phyloP scores from a whole-genome alignment of 2,113 vertebrate species.

The Meles meles region DNA sequence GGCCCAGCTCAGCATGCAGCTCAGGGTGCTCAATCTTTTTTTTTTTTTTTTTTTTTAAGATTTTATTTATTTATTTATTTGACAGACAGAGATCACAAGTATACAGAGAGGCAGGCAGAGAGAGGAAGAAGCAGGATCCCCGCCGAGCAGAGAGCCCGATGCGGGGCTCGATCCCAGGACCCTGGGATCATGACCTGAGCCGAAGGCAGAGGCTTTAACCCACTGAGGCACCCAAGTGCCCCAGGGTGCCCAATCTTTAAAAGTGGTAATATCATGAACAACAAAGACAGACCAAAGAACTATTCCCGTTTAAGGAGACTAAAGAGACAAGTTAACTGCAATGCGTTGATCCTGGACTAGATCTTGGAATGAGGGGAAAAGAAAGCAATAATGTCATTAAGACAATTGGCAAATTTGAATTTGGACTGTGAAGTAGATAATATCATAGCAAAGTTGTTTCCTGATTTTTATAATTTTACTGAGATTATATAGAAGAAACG shows the following conservation, averaged over 20 bases:
- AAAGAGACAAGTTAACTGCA: not conserved
- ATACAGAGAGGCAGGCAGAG: too few relatives aligned
- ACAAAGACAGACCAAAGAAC: not conserved
- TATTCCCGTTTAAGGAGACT: not conserved
- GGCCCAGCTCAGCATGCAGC: slow-evolving; percentile 64
- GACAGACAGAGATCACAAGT: too few relatives aligned
- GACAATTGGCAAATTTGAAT: not conserved
- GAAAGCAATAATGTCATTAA: not conserved
- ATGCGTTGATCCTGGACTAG: not conserved
- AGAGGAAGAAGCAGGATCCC: too few relatives aligned
- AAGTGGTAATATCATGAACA: not conserved
- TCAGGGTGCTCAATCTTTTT: slow-evolving; percentile 76
- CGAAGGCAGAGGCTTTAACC: too few relatives aligned
- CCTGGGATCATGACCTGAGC: too few relatives aligned
- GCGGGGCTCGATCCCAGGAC: too few relatives aligned
- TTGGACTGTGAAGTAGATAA: not conserved
- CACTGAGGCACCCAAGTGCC: too few relatives aligned
- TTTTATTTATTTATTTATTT: too few relatives aligned
- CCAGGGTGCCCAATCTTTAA: slow-evolving; percentile 71
- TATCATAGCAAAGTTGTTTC: not conserved
- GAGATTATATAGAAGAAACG: not conserved
- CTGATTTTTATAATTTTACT: not conserved
- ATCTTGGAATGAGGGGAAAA: not conserved
- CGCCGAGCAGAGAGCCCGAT: too few relatives aligned
- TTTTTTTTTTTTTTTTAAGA: too few relatives aligned